Evolutionary conservation across 2,888 invertebrate genomes (phyloP), one percentile per base, ranked within the genome.

Genomic region (Uropetala carovei): DNA sequence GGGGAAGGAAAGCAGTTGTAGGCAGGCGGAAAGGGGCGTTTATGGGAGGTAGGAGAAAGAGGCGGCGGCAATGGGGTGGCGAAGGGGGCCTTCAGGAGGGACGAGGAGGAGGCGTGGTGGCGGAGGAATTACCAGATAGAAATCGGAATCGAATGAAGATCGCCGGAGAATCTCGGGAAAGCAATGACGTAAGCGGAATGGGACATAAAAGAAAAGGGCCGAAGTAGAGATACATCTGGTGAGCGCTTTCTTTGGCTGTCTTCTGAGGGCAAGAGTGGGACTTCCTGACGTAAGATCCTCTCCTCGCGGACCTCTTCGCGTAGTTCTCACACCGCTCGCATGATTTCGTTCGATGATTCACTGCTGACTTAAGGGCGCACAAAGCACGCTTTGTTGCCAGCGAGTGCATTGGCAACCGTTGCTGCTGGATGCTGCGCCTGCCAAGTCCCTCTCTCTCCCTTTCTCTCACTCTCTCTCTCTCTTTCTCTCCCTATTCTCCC

Each of bases 111-210:
- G 85, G 59, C 85, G 85, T 59, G 85, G 85, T 59, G 16, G 85
- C 59, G 27, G 85, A 57, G 85, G 59, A 86, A 86, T 86, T 86
- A 57, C 85, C 58, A 86, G 85, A 86, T 86, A 86, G 85, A 86
- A 59, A 86, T 86, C 85, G 85, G 85, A 86, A 59, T 59, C 85
- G 85, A 86, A 86, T 86, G 85, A 86, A 86, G 85, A 86, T 86
- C 85, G 68, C 68, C n/a, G 22, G n/a, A n/a, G 68, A 22, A 68
- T 68, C 64, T 64, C 64, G 64, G 64, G 64, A 64, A 64, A 68
- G 68, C 68, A 68, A 68, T 68, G 68, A 68, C 68, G 68, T 68
- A 68, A 68, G 68, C 68, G 68, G 68, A 68, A 68, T 68, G 68
- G 68, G 68, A 68, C 68, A 64, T 64, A n/a, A 14, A 64, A 64